phyloP scores from a whole-genome alignment of 2,888 invertebrate species.

The Halictus ligatus region DNA sequence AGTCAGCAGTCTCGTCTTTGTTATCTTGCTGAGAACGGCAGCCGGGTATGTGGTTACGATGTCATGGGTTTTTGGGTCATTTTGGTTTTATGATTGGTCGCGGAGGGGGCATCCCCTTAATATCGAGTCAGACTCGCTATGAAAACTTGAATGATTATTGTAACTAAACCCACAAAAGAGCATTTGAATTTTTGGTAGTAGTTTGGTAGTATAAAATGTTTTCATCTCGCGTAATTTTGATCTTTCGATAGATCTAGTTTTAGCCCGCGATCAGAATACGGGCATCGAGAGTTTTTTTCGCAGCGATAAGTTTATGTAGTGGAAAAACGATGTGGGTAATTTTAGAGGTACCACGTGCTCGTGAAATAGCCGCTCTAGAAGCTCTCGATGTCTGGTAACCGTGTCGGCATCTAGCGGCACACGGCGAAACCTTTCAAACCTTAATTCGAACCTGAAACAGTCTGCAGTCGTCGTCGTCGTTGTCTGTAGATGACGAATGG shows the following conservation, averaged over 20 bases:
- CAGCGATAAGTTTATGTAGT: background rate
- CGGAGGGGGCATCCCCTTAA: too few relatives aligned
- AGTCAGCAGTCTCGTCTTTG: background rate
- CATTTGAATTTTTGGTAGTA: too few relatives aligned
- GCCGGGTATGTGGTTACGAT: background rate
- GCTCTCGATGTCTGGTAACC: slow-evolving; percentile 55
- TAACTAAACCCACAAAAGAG: too few relatives aligned
- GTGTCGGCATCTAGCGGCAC: slow-evolving; percentile 78
- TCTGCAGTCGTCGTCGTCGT: background rate
- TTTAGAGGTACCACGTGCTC: slow-evolving; percentile 39
- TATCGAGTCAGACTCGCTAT: too few relatives aligned
- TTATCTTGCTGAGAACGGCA: background rate
- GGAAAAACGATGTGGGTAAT: slow-evolving; percentile 36
- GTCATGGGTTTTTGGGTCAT: background rate
- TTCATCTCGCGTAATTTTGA: background rate
- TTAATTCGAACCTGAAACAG: slow-evolving; percentile 49
- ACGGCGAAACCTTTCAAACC: slow-evolving; percentile 64
- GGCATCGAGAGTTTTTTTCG: background rate
- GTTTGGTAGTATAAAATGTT: too few relatives aligned
- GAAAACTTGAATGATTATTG: too few relatives aligned
- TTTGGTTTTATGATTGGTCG: background rate
- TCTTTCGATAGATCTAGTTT: background rate
- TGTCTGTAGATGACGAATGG: slow-evolving; percentile 17
- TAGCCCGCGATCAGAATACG: background rate
- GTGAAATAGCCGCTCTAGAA: background rate